Evolutionary conservation across 2,888 invertebrate species (phyloP).

Genomic region (Hybos culiciformis): DNA sequence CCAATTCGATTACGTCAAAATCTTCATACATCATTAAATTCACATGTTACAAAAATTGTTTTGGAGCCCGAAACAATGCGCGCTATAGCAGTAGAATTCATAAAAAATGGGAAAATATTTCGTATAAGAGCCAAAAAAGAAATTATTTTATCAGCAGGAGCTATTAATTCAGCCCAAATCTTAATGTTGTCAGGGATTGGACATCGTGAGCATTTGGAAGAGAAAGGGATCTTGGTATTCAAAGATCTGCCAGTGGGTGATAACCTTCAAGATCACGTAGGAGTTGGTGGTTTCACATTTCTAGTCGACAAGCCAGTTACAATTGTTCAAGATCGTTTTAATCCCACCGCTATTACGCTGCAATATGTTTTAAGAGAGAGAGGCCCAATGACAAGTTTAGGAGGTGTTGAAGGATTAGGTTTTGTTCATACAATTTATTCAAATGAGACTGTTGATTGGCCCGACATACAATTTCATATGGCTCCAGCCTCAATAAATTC

Average conservation of each 20-base stretch:
- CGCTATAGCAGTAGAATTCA: slow-evolving; percentile 68
- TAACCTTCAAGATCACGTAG: slow-evolving; percentile 79
- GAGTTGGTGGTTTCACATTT: slow-evolving; percentile 53
- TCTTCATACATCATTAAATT: slow-evolving; percentile 65
- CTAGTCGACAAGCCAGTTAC: slow-evolving; percentile 69
- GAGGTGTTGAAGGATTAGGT: slow-evolving; percentile 77
- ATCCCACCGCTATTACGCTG: slow-evolving; percentile 65
- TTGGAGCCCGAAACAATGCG: slow-evolving; percentile 61
- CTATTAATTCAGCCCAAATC: slow-evolving; percentile 83
- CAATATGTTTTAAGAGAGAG: slow-evolving; percentile 63
- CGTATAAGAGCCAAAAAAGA: slow-evolving; percentile 63
- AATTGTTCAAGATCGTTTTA: slow-evolving; percentile 64
- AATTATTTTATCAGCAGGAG: slow-evolving; percentile 76
- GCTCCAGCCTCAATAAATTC: slow-evolving; percentile 78
- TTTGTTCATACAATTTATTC: slow-evolving; percentile 77
- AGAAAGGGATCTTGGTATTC: slow-evolving; percentile 57
- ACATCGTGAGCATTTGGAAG: slow-evolving; percentile 51
- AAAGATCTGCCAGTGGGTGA: slow-evolving; percentile 66
- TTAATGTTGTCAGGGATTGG: slow-evolving; percentile 83
- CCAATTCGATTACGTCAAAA: slow-evolving; percentile 63
- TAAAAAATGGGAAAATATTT: slow-evolving; percentile 55
- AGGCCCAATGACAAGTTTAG: slow-evolving; percentile 76
- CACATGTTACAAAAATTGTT: slow-evolving; percentile 61
- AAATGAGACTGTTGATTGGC: slow-evolving; percentile 62
- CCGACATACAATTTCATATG: slow-evolving; percentile 87